Evolutionary conservation across 2,113 vertebrate genomes (phyloP).

Genomic region (Neomonachus schauinslandi): DNA sequence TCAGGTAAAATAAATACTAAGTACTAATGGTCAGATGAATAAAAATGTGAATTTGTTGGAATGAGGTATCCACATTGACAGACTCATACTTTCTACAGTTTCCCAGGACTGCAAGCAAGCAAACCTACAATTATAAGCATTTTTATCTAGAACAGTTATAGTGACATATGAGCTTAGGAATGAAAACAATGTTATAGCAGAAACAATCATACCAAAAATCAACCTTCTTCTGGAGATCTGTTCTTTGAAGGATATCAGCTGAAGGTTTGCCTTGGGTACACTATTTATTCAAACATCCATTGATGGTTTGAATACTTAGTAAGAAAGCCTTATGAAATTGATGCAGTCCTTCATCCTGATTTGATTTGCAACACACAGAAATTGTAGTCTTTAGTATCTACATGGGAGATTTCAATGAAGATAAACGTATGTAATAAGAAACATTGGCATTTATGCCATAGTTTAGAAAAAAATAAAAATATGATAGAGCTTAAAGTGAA

Average conservation of each 20-base stretch:
- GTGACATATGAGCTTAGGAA: not conserved
- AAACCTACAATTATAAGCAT: not conserved
- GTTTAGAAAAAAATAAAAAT: slow-evolving; percentile 24
- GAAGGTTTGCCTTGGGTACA: not conserved
- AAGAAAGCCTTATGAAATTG: not conserved
- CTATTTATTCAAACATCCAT: not conserved
- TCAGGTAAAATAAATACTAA: not conserved
- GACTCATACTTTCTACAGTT: not conserved
- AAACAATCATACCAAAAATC: not conserved
- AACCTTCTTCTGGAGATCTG: not conserved
- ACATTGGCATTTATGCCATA: not conserved
- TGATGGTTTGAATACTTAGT: not conserved
- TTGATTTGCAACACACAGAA: slow-evolving; percentile 8
- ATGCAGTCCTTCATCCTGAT: not conserved
- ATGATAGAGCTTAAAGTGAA: slow-evolving; percentile 14
- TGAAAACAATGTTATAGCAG: not conserved
- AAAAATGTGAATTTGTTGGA: not conserved
- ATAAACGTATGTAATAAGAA: slow-evolving; percentile 17
- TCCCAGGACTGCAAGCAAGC: not conserved
- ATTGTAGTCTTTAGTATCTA: slow-evolving; percentile 22
- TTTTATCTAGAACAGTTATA: slow-evolving; percentile 22
- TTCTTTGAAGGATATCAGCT: not conserved
- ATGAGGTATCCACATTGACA: not conserved
- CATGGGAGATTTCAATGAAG: not conserved
- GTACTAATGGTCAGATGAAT: not conserved